Evolutionary conservation across 1,140 invertebrate genomes (phyloP).

Genomic region (Drosophila repletoides): DNA sequence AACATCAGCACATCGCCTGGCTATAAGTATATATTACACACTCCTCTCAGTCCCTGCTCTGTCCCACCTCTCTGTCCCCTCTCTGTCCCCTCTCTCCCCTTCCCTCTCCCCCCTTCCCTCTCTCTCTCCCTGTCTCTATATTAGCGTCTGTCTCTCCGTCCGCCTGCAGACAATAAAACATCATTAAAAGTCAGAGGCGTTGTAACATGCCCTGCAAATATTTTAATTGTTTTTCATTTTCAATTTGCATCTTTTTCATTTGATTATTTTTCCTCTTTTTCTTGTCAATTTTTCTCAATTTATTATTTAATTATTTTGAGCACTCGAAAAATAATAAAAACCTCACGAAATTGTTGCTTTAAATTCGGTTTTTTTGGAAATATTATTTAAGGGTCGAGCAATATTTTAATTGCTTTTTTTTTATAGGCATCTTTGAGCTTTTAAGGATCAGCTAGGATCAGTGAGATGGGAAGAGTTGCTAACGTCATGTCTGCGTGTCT

Average conservation of each 20-base stretch:
- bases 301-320: slow-evolving; percentile 1
- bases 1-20: slow-evolving; percentile 24
- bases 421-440: too few relatives aligned
- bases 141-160: slow-evolving; percentile 49
- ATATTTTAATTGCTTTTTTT: too few relatives aligned
- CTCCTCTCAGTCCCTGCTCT: slow-evolving; percentile 13
- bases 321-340: background rate
- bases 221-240: slow-evolving; percentile 74
- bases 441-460: too few relatives aligned
- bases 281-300: background rate
- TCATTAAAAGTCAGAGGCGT: slow-evolving; percentile 75
- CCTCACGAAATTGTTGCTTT: background rate
- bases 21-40: slow-evolving; percentile 41
- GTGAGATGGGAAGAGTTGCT: too few relatives aligned
- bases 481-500: too few relatives aligned
- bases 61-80: too few relatives aligned
- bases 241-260: slow-evolving; percentile 8
- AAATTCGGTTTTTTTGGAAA: too few relatives aligned
- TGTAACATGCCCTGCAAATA: slow-evolving; percentile 74
- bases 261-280: slow-evolving; percentile 15
- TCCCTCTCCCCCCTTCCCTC: background rate
- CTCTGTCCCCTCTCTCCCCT: too few relatives aligned
- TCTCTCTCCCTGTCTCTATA: background rate
- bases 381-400: too few relatives aligned
- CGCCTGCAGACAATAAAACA: slow-evolving; percentile 77